Conservation (phyloP, 2,888 invertebrate species). For the Eristalinus aeneus region DNA sequence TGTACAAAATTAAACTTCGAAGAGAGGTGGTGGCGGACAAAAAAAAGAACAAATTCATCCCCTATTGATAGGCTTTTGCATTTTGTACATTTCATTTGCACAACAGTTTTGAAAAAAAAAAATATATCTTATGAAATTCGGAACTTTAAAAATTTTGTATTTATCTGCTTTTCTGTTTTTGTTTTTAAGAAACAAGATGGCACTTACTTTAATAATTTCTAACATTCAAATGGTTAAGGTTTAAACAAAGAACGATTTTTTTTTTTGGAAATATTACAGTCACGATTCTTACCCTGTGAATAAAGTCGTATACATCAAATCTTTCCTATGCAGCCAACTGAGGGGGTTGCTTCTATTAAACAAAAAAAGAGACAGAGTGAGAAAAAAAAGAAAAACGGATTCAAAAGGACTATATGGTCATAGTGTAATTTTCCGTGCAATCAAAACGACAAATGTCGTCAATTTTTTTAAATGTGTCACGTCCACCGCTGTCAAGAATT, state of each 20-base stretch:
- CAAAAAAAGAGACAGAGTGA: not conserved
- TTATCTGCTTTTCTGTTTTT: not conserved
- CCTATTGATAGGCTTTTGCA: constrained; percentile 63
- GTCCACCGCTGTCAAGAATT: constrained; percentile 71
- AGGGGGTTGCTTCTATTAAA: not conserved
- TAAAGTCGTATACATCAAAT: constrained; percentile 18
- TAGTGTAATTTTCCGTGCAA: constrained; percentile 72
- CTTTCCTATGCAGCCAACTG: constrained; percentile 30
- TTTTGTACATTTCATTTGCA: constrained; percentile 58
- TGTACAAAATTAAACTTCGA: constrained; percentile 62
- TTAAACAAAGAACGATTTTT: not conserved
- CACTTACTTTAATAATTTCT: not conserved
- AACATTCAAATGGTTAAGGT: not conserved
- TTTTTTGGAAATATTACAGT: not conserved
- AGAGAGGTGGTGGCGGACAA: constrained; percentile 8
- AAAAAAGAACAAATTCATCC: constrained; percentile 53
- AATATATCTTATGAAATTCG: constrained; percentile 27
- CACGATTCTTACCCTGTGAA: not conserved
- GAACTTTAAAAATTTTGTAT: not conserved
- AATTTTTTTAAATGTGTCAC: constrained; percentile 74
- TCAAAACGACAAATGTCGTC: constrained; percentile 74
- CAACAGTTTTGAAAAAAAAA: constrained; percentile 25
- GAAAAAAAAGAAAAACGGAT: constrained; percentile 32
- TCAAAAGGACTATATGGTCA: constrained; percentile 48
- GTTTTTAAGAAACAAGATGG: not conserved